Evolutionary conservation across 1,140 invertebrate genomes (phyloP).

Genomic region (Drosophila saltans): DNA sequence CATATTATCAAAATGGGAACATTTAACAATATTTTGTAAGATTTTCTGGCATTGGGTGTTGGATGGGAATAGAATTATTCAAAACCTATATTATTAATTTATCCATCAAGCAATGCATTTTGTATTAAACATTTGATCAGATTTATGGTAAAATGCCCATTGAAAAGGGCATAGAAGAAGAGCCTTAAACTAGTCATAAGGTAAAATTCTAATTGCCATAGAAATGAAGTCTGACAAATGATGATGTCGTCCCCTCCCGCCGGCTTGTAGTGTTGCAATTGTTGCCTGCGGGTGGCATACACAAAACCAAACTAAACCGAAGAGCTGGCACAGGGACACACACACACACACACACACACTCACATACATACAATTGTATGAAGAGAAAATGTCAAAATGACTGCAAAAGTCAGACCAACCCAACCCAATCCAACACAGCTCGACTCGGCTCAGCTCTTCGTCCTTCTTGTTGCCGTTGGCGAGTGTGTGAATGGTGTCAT

Average conservation of each 20-base stretch:
- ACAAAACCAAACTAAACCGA: conserved; percentile 17
- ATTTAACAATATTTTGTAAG: too few relatives aligned
- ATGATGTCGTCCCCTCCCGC: conserved; percentile 38
- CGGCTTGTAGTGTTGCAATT: conserved; percentile 57
- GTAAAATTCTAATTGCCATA: conserved; percentile 77
- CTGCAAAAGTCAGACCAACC: conserved; percentile 47
- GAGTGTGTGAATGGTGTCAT: conserved; percentile 78
- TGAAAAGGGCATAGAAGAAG: conserved; percentile 28
- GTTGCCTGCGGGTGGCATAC: conserved; percentile 54
- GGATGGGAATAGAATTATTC: too few relatives aligned
- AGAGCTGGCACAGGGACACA: conserved; percentile 2
- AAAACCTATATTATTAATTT: too few relatives aligned
- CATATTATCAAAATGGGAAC: too few relatives aligned
- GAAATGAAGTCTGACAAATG: conserved; percentile 73
- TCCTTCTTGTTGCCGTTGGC: background rate
- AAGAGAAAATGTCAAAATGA: conserved; percentile 51
- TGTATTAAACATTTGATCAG: too few relatives aligned
- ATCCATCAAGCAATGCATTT: too few relatives aligned
- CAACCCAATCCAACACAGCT: background rate
- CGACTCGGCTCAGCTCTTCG: background rate
- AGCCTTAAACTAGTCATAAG: conserved; percentile 48
- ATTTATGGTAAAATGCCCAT: background rate
- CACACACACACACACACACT: conserved; percentile 11
- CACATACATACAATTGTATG: conserved; percentile 34
- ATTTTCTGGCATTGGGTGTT: too few relatives aligned